Evolutionary conservation across 2,888 invertebrate genomes (phyloP), one percentile per base, ranked within the genome.

Genomic region (Pilophorus perplexus): DNA sequence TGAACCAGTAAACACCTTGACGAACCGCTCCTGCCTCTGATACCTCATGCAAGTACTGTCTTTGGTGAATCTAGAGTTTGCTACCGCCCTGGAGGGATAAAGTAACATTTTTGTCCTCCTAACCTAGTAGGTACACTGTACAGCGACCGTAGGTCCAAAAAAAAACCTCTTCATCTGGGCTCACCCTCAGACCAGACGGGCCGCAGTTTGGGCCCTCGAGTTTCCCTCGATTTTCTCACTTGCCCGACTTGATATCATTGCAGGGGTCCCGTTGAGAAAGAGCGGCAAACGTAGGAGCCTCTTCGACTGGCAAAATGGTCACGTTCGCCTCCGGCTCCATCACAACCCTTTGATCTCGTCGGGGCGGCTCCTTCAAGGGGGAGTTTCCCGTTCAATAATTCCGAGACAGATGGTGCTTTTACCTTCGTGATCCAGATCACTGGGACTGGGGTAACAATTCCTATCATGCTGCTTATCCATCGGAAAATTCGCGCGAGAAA

Each of bases 401-500:
- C 44, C 14, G 14, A 42, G 44, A 18, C 2, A 44, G 22, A 44
- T 14, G 18, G 10, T 22, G 8, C 10, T 10, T 44, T 44, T 44
- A 22, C 20, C 18, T 18, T 18, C 44, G 44, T 18, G 44, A 44
- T 44, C 44, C 44, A 44, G 44, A 44, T 44, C 44, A 44, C 44
- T 44, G 44, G 44, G 44, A 44, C 44, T 38, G 6, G 38, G 38
- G 38, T 38, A 38, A 6, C 14, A 38, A 38, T 38, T 2, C 38
- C n/a, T n/a, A n/a, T n/a, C n/a, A n/a, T n/a, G n/a, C n/a, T n/a
- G n/a, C 42, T 8, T n/a, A 42, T 20, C 42, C 2, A 42, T 16
- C 40, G 40, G 14, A 38, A 38, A n/a, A n/a, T n/a, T n/a, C n/a
- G n/a, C n/a, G n/a, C n/a, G n/a, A n/a, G n/a, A n/a, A n/a, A n/a